Percentiles rank a stretch among this genome's conserved stretches.
phyloP scores from a whole-genome alignment of 2,797 vertebrate species.

The Muscicapa comitata region DNA sequence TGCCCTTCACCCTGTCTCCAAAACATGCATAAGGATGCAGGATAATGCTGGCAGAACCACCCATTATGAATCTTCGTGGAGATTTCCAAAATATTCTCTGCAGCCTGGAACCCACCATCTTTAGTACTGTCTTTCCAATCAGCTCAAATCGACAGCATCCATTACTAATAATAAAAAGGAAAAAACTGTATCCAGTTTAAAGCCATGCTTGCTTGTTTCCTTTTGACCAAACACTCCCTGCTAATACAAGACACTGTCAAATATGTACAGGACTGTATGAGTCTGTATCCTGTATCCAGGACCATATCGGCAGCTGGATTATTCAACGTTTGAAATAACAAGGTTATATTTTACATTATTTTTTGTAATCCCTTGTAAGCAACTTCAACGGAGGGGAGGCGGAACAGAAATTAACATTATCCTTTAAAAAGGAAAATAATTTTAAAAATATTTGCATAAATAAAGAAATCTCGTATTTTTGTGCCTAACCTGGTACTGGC shows the following conservation, averaged over 20 bases:
- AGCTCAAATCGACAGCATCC: background rate
- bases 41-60: background rate
- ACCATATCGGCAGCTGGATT: background rate
- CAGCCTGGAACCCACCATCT: background rate
- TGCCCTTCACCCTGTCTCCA: background rate
- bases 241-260: background rate
- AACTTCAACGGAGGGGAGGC: background rate
- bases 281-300: background rate
- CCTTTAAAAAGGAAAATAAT: background rate
- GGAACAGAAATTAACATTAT: background rate
- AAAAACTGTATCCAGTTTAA: background rate
- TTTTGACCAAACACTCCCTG: background rate
- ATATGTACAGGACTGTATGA: accelerated
- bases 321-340: background rate
- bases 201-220: background rate
- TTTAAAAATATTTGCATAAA: background rate
- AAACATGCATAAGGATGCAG: accelerated
- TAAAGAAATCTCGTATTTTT: background rate
- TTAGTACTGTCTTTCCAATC: background rate
- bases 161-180: background rate
- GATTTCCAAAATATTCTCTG: background rate
- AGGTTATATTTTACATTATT: background rate
- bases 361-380: background rate
- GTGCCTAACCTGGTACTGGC: constrained; percentile 90
- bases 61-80: accelerated